Evolutionary conservation across 2,113 vertebrate species (phyloP).

Genomic region (Apteryx owenii): DNA sequence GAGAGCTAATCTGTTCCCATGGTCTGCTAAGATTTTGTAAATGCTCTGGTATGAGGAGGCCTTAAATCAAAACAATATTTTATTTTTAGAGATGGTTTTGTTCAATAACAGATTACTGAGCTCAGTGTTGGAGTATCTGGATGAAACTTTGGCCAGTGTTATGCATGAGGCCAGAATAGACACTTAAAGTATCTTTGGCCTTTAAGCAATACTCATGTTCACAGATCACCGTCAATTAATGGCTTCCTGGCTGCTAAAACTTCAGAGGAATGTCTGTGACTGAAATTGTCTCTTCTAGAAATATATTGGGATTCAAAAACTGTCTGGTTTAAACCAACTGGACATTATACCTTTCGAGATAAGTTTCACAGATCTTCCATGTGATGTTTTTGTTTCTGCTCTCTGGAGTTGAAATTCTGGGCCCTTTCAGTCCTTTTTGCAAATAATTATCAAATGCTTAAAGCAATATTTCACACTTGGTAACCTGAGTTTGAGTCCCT

Average conservation of each 20-base stretch:
- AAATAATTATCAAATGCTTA: neutral
- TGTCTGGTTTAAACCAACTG: neutral
- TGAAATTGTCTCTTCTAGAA: neutral
- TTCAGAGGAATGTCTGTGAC: neutral
- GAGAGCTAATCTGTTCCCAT: neutral
- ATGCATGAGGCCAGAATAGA: neutral
- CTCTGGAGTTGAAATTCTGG: neutral
- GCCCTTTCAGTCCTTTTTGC: neutral
- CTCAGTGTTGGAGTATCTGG: neutral
- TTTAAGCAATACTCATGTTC: neutral
- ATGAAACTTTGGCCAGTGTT: neutral
- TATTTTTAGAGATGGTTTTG: neutral
- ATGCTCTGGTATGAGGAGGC: neutral
- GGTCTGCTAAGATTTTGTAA: neutral
- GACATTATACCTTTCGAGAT: neutral
- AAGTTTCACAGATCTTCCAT: rapidly evolving
- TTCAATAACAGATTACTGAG: neutral
- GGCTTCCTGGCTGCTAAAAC: neutral
- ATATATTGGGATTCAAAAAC: neutral
- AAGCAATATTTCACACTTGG: neutral
- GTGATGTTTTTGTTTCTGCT: neutral
- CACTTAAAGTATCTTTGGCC: neutral
- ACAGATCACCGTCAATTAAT: neutral
- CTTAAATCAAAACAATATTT: neutral
- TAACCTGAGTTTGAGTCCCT: neutral